Conservation (phyloP, 1,140 invertebrate species). For the Solenopsis fugax region DNA sequence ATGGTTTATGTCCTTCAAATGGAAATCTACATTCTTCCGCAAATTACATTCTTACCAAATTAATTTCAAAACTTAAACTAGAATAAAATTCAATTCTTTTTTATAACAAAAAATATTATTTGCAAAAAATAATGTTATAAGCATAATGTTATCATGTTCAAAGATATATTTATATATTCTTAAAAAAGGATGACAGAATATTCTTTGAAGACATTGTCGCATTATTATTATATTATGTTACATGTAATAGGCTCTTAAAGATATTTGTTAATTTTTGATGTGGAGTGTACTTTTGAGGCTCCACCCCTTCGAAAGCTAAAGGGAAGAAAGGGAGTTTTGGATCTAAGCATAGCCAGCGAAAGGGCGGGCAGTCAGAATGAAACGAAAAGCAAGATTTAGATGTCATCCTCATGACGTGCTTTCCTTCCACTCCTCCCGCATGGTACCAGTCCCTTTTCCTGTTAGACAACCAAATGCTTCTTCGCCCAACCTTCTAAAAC, state of each 20-base stretch:
- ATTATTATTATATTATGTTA: neutral
- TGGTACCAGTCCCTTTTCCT: slow-evolving; percentile 65
- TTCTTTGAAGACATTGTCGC: neutral
- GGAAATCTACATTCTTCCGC: neutral
- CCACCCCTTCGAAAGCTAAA: slow-evolving; percentile 69
- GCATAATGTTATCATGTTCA: neutral
- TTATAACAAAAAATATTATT: neutral
- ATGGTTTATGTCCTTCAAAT: neutral
- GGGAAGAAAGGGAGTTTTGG: slow-evolving; percentile 69
- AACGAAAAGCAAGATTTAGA: slow-evolving; percentile 86
- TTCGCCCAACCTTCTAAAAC: slow-evolving; percentile 49
- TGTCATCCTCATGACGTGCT: slow-evolving; percentile 83
- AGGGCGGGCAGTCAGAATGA: slow-evolving; percentile 85
- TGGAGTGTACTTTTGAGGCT: slow-evolving; percentile 68
- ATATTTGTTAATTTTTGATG: slow-evolving; percentile 60
- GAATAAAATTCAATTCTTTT: slow-evolving; percentile 7
- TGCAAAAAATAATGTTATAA: neutral
- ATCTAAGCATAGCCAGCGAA: slow-evolving; percentile 78
- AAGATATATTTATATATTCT: neutral
- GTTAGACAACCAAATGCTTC: slow-evolving; percentile 64
- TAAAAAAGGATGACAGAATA: neutral
- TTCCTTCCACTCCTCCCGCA: slow-evolving; percentile 70
- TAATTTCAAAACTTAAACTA: neutral
- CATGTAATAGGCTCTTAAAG: neutral
- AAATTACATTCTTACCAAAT: neutral